Conservation (phyloP, 37 sponge, comb jelly and placozoan species). For the Beroe ovata region DNA sequence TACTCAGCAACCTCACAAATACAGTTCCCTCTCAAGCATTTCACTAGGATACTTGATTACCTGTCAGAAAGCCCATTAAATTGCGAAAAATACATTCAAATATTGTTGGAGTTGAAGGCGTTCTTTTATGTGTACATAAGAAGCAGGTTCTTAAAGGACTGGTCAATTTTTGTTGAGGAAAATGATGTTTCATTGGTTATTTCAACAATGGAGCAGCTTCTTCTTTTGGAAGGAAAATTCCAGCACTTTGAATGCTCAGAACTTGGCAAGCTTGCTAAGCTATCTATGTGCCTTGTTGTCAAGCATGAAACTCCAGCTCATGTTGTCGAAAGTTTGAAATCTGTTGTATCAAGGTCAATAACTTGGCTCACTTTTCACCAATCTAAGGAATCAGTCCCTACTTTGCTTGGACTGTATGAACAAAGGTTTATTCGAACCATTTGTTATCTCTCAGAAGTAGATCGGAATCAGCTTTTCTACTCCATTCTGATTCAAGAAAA, state of each 20-base stretch:
- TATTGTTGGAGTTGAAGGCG: neutral
- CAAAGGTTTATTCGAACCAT: neutral
- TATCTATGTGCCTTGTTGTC: neutral
- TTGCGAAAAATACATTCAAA: neutral
- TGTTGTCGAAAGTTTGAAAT: neutral
- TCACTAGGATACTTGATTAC: neutral
- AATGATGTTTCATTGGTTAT: slow-evolving; percentile 13
- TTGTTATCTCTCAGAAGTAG: neutral
- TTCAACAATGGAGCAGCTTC: neutral
- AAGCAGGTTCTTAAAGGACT: neutral
- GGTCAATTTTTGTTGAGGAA: slow-evolving; percentile 3
- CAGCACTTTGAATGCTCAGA: neutral
- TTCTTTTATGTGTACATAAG: neutral
- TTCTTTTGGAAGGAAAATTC: neutral
- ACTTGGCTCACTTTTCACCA: neutral
- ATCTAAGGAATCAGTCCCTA: neutral
- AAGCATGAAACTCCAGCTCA: slow-evolving; percentile 22
- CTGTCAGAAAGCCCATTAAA: neutral
- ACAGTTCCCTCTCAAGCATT: neutral
- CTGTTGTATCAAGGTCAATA: neutral
- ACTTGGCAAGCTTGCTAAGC: neutral
- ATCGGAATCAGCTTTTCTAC: neutral
- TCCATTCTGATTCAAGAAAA: neutral
- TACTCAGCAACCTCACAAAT: neutral
- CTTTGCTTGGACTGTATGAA: neutral